phyloP scores from a whole-genome alignment of 2,797 vertebrate species.

The Sandelia bainsii region DNA sequence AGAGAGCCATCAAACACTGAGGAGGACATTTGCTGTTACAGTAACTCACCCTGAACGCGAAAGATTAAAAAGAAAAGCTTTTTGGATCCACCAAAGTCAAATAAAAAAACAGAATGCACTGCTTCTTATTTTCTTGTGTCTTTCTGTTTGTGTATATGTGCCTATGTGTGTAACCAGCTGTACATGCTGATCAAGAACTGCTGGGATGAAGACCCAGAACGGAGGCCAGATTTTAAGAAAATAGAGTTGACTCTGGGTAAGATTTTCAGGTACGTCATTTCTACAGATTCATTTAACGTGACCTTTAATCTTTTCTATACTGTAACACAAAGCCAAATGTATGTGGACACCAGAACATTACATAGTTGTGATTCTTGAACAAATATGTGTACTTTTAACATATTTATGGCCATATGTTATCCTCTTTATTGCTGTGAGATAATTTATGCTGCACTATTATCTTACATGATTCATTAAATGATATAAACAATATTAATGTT shows the following conservation, averaged over 20 bases:
- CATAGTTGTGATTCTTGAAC: neutral
- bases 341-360: neutral
- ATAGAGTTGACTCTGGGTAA: conserved; percentile 91
- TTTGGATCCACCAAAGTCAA: neutral
- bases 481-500: neutral
- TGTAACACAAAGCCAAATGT: neutral
- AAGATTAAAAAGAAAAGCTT: neutral
- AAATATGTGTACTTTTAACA: too few relatives aligned
- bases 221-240: conserved; percentile 95
- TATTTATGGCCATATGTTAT: too few relatives aligned
- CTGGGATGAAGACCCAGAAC: conserved; percentile 99
- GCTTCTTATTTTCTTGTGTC: neutral
- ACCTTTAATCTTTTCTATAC: neutral
- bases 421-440: neutral
- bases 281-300: neutral
- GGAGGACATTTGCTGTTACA: neutral
- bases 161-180: conserved; percentile 78
- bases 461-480: neutral
- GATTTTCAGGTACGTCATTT: conserved; percentile 91
- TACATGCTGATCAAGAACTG: conserved; percentile 91
- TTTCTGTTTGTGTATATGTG: neutral
- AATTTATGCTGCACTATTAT: neutral
- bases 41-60: neutral
- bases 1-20: conserved; percentile 36
- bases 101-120: neutral